These are phyloP conservation scores for Rhynchophorus ferrugineus DNA, from an alignment of 1,140 invertebrate genomes.

Conservation along the genomic window DNA sequence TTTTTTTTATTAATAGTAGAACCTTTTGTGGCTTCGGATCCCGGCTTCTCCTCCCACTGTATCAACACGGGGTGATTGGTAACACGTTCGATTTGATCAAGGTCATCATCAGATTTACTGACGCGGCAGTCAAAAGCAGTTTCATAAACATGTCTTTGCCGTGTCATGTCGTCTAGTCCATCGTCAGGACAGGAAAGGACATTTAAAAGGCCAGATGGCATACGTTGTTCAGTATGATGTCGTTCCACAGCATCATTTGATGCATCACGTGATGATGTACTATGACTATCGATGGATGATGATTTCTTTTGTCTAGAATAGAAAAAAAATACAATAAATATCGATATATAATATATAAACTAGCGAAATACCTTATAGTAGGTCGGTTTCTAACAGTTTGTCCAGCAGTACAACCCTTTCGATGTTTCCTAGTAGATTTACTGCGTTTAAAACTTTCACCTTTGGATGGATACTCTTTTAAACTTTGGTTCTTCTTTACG, in stretches of 20 bases:
- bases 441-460: constrained; percentile 22
- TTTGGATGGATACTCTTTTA: constrained; percentile 14
- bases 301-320: constrained; percentile 17
- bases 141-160: constrained; percentile 72
- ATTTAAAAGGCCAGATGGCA: constrained; percentile 4
- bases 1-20: too few relatives aligned
- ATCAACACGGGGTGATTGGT: constrained; percentile 71
- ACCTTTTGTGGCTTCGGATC: constrained; percentile 7
- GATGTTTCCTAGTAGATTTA: constrained; percentile 37
- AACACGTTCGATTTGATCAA: constrained; percentile 71
- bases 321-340: not conserved
- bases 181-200: constrained; percentile 11
- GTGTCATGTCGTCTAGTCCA: constrained; percentile 52
- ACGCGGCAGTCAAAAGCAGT: constrained; percentile 84
- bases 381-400: constrained; percentile 22
- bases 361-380: constrained; percentile 27
- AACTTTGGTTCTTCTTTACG: constrained; percentile 17
- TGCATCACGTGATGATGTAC: constrained; percentile 18
- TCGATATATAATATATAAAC: not conserved
- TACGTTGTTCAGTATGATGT: not conserved
- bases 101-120: constrained; percentile 70
- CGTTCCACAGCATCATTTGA: constrained; percentile 8
- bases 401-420: constrained; percentile 24
- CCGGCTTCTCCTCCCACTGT: constrained; percentile 35
- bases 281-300: constrained; percentile 15